phyloP scores from a whole-genome alignment of 2,797 vertebrate species.

The Petrocephalus schoutedeni region DNA sequence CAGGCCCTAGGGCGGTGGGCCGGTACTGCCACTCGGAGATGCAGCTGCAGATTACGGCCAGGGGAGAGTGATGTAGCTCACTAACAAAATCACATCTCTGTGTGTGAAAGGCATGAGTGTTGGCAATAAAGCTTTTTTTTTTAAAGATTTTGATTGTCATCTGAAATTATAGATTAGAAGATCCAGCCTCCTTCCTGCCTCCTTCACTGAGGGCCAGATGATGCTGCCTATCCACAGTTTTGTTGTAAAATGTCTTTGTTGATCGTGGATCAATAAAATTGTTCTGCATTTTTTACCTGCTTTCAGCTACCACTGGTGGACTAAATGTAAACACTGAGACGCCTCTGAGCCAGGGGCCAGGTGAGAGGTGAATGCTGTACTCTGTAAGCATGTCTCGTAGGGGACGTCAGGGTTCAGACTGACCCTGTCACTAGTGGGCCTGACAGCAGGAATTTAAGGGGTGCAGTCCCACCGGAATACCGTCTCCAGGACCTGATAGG shows the following conservation, averaged over 20 bases:
- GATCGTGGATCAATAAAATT: neutral
- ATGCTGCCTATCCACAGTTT: neutral
- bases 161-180: neutral
- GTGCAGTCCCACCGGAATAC: neutral
- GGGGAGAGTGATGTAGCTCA: neutral
- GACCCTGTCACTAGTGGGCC: neutral
- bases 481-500: neutral
- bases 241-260: neutral
- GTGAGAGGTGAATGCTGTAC: neutral
- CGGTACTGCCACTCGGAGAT: neutral
- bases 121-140: neutral
- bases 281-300: neutral
- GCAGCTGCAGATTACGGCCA: neutral
- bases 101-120: neutral
- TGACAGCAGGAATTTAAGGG: neutral
- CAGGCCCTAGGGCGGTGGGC: neutral
- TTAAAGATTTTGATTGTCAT: neutral
- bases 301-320: neutral
- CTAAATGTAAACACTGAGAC: neutral
- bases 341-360: no score
- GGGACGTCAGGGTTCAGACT: neutral
- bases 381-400: neutral
- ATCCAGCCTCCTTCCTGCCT: neutral
- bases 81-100: neutral
- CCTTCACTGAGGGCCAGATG: neutral